A percentile compares a stretch with the other conserved stretches of the same genome.
Conservation (phyloP, 2,888 invertebrate species). For the Synergus laeviventris region DNA sequence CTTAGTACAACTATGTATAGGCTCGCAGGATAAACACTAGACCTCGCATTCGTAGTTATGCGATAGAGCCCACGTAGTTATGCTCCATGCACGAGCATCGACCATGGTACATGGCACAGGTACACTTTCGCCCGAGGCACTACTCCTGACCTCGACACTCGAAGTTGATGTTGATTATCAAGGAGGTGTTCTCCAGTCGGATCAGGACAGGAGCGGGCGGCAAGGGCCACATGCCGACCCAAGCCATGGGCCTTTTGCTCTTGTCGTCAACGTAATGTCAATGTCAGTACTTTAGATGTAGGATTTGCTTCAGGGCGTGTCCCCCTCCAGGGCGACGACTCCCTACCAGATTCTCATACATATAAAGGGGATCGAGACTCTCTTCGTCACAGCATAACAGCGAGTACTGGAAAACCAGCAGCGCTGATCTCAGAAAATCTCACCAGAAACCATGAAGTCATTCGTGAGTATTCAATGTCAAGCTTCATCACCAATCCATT, state of each 20-base stretch:
- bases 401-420: conserved; percentile 72
- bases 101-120: conserved; percentile 6
- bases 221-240: conserved; percentile 42
- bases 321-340: conserved; percentile 66
- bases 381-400: conserved; percentile 67
- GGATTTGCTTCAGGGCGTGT: conserved; percentile 64
- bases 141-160: conserved; percentile 55
- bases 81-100: conserved; percentile 1
- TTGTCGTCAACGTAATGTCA: conserved; percentile 64
- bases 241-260: conserved; percentile 41
- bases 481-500: background rate
- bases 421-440: conserved; percentile 57
- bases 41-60: conserved; percentile 27
- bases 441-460: conserved; percentile 60
- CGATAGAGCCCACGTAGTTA: conserved; percentile 15
- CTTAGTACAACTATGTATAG: background rate
- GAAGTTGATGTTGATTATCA: conserved; percentile 45
- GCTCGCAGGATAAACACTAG: background rate
- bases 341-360: conserved; percentile 67
- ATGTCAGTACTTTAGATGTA: conserved; percentile 67
- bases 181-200: conserved; percentile 44
- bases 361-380: conserved; percentile 68
- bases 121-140: conserved; percentile 49
- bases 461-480: conserved; percentile 46
- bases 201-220: conserved; percentile 16